Evolutionary conservation across 2,888 invertebrate genomes (phyloP).

Genomic region (Phymatocera aterrima): DNA sequence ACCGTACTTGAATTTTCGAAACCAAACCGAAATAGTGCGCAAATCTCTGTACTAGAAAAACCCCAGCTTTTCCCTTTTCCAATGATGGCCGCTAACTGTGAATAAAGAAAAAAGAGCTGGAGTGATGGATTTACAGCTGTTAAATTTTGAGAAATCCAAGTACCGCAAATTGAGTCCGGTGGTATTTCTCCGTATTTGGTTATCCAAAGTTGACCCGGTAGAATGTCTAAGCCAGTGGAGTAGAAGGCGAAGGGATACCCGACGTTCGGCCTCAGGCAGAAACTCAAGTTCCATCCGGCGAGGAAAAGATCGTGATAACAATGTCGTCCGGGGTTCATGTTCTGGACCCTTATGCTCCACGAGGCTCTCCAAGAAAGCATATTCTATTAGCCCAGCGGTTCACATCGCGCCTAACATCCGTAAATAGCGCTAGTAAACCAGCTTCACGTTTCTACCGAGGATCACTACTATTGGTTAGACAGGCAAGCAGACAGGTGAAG

Average conservation of each 20-base stretch:
- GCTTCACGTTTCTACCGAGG: slow-evolving; percentile 24
- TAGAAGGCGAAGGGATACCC: not conserved
- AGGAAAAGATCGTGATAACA: slow-evolving; percentile 37
- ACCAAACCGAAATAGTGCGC: not conserved
- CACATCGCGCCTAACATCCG: slow-evolving; percentile 55
- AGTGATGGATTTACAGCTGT: not conserved
- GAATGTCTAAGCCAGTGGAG: not conserved
- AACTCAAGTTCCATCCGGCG: slow-evolving; percentile 7
- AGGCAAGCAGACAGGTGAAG: slow-evolving; percentile 6
- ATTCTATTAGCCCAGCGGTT: slow-evolving; percentile 64
- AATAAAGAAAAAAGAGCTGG: not conserved
- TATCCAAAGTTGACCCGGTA: not conserved
- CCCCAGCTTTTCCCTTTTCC: not conserved
- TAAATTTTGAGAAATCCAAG: not conserved
- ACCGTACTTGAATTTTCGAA: not conserved
- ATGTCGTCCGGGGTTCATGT: slow-evolving; percentile 51
- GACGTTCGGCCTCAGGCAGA: slow-evolving; percentile 8
- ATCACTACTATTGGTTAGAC: slow-evolving; percentile 21
- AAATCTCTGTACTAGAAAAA: not conserved
- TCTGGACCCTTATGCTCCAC: slow-evolving; percentile 56
- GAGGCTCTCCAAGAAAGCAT: slow-evolving; percentile 54
- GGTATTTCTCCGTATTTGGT: not conserved
- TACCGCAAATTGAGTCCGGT: not conserved
- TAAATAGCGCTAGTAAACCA: slow-evolving; percentile 60
- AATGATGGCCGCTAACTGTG: not conserved